Conservation (phyloP, 2,113 vertebrate species). For the Alces alces region DNA sequence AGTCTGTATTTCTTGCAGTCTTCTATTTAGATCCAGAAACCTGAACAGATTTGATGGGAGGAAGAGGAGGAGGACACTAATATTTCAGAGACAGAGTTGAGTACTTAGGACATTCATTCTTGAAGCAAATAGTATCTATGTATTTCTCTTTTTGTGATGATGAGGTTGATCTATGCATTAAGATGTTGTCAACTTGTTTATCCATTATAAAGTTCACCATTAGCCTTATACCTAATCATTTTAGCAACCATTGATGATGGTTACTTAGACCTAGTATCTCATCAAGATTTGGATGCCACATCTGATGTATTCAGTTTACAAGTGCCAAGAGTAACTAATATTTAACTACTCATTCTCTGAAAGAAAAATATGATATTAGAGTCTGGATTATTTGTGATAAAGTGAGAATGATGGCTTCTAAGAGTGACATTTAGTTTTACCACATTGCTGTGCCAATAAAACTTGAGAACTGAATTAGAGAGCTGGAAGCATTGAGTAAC, state of each 20-base stretch:
- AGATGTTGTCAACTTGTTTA: background rate
- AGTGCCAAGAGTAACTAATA: background rate
- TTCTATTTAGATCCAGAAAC: background rate
- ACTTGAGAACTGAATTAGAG: background rate
- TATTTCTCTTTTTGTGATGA: background rate
- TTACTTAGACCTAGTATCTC: background rate
- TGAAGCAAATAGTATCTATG: background rate
- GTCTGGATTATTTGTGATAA: background rate
- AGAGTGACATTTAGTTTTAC: background rate
- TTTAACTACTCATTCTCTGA: background rate
- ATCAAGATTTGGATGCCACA: background rate
- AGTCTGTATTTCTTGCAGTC: background rate
- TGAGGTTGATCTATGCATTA: background rate
- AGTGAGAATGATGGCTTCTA: background rate
- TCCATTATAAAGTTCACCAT: background rate
- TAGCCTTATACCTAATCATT: background rate
- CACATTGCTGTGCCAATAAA: rapidly evolving
- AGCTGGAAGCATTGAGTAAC: background rate
- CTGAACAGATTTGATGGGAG: background rate
- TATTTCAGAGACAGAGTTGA: background rate
- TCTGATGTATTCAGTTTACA: background rate
- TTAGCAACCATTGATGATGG: background rate
- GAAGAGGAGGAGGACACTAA: background rate
- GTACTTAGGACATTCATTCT: background rate
- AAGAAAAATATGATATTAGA: background rate